Conservation (phyloP, 1,140 invertebrate genomes). For the Drosophila mayri region DNA sequence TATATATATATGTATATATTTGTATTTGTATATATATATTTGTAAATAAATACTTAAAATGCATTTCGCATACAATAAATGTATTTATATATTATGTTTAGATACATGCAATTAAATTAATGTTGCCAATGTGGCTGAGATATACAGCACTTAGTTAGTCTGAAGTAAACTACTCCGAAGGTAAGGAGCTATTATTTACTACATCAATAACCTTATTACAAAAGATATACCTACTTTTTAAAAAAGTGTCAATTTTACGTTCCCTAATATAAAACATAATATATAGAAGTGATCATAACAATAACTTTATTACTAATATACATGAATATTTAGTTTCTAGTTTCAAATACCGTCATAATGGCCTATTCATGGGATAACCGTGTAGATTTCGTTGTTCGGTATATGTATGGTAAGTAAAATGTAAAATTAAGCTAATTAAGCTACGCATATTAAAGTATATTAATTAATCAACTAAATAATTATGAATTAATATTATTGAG, state of each 20-base stretch:
- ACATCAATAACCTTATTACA: neutral
- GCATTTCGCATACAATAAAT: conserved; percentile 16
- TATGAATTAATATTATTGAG: neutral
- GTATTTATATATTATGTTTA: conserved; percentile 59
- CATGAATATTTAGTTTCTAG: conserved; percentile 27
- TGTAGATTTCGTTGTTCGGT: conserved; percentile 91
- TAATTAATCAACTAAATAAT: neutral
- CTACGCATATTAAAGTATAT: neutral
- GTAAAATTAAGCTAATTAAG: neutral
- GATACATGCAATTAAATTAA: conserved; percentile 68
- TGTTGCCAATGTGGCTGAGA: conserved; percentile 64
- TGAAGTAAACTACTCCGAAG: conserved; percentile 72
- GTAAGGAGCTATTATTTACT: conserved; percentile 49
- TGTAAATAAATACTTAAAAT: conserved; percentile 8
- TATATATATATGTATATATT: conserved; percentile 13
- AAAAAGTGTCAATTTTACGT: conserved; percentile 10
- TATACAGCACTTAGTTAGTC: conserved; percentile 70
- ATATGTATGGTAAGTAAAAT: conserved; percentile 90
- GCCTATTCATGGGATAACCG: conserved; percentile 92
- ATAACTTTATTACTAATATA: conserved; percentile 9
- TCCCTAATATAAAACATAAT: neutral
- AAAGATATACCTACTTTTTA: neutral
- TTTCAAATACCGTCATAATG: conserved; percentile 65
- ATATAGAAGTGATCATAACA: neutral
- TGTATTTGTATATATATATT: conserved; percentile 5